Evolutionary conservation across 2,797 vertebrate genomes (phyloP).

Genomic region (Squalus acanthias): DNA sequence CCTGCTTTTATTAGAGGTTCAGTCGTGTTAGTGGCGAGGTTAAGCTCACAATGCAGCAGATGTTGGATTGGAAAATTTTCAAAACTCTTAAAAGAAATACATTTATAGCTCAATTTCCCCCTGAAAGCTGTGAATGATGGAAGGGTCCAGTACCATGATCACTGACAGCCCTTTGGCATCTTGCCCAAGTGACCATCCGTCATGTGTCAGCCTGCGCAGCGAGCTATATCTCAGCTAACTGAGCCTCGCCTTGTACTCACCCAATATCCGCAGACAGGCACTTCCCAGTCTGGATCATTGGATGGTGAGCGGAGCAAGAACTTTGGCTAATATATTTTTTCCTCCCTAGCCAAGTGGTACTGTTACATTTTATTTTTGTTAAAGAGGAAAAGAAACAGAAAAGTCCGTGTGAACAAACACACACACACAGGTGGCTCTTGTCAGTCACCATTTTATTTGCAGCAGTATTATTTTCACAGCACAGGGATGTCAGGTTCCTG

Average conservation of each 20-base stretch:
- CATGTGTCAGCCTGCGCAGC: neutral
- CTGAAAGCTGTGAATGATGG: neutral
- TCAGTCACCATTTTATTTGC: conserved; percentile 26
- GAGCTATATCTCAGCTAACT: neutral
- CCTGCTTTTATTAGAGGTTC: neutral
- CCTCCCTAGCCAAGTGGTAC: neutral
- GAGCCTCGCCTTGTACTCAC: no score
- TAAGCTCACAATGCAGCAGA: neutral
- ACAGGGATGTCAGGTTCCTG: no score
- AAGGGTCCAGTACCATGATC: neutral
- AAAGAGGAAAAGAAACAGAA: neutral
- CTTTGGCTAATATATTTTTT: neutral
- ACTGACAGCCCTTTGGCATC: neutral
- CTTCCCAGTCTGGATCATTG: neutral
- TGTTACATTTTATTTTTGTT: neutral
- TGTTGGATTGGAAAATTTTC: neutral
- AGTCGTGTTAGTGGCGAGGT: neutral
- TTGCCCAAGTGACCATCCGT: neutral
- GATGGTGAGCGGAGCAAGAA: neutral
- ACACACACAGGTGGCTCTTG: neutral
- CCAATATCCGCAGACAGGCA: no score
- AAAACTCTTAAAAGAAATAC: neutral
- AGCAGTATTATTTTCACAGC: neutral
- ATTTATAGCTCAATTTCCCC: neutral
- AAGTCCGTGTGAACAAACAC: neutral